phyloP scores from a whole-genome alignment of 2,113 vertebrate species.

The Haplochromis burtoni region DNA sequence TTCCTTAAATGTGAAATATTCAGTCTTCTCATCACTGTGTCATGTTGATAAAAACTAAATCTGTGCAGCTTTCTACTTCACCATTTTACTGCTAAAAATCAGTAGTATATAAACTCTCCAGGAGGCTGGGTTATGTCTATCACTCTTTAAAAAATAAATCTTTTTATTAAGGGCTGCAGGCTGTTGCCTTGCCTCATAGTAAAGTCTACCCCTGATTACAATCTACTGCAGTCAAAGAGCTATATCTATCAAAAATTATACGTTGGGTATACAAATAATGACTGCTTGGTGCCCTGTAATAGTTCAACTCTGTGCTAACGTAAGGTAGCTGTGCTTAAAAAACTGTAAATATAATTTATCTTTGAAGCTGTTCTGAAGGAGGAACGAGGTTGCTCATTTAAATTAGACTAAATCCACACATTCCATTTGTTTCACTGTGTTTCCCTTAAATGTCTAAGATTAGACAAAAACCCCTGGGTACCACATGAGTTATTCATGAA shows the following conservation, averaged over 20 bases:
- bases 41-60: background rate
- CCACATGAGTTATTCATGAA: constrained; percentile 65
- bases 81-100: background rate
- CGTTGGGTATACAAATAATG: background rate
- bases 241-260: background rate
- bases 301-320: background rate
- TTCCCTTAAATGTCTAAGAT: constrained; percentile 51
- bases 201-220: background rate
- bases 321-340: background rate
- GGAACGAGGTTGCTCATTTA: constrained; percentile 21
- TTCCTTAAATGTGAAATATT: background rate
- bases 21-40: background rate
- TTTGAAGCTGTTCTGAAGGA: background rate
- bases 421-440: constrained; percentile 41
- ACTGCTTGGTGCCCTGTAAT: fast-evolving
- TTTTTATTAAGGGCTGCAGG: background rate
- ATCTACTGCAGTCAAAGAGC: background rate
- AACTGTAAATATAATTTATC: background rate
- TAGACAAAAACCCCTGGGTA: constrained; percentile 46
- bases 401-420: constrained; percentile 22
- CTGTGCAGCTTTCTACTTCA: background rate
- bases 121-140: background rate
- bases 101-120: background rate
- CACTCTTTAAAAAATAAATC: fast-evolving
- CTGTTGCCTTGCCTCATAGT: background rate